A percentile compares a stretch with the other conserved stretches of the same genome.
Evolutionary conservation across 30 jellyfish, hydroid and myxozoan genomes (phyloP).

Genomic region (Sanderia malayensis): DNA sequence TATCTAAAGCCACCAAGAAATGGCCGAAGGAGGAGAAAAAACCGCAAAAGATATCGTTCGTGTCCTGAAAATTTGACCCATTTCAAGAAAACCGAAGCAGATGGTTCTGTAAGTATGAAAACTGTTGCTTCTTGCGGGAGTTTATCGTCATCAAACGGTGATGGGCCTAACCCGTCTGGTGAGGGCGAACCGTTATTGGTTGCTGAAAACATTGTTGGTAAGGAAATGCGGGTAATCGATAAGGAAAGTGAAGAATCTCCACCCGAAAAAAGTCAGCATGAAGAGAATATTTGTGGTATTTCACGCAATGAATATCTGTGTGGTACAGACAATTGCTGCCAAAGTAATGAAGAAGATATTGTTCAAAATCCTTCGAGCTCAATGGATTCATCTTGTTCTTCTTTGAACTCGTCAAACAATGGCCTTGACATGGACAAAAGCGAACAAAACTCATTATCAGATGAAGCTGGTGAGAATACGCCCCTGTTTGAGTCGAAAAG

Average conservation of each 20-base stretch:
- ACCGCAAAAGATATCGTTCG: constrained; percentile 23
- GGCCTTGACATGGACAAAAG: neutral
- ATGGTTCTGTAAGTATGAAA: neutral
- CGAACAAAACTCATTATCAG: neutral
- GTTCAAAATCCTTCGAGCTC: neutral
- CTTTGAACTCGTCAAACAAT: constrained; percentile 17
- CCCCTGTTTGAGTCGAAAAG: constrained; percentile 25
- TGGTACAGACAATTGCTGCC: neutral
- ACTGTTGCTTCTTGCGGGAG: neutral
- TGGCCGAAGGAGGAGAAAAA: constrained; percentile 25
- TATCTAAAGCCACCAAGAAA: constrained; percentile 42
- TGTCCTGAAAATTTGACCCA: constrained; percentile 38
- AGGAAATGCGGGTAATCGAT: neutral
- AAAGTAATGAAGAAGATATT: neutral
- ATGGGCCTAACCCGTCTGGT: constrained; percentile 11
- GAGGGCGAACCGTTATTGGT: neutral
- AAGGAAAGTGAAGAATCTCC: constrained; percentile 41
- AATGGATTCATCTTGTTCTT: neutral
- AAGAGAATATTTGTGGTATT: neutral
- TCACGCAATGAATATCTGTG: neutral
- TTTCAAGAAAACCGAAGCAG: neutral
- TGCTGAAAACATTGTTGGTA: neutral
- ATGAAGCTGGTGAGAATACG: constrained; percentile 8
- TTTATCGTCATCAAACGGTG: neutral
- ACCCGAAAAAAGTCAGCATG: constrained; percentile 2